Evolutionary conservation across 2,797 vertebrate species (phyloP), one percentile per base, ranked within the genome.

Genomic region (Ptychadena robeensis): DNA sequence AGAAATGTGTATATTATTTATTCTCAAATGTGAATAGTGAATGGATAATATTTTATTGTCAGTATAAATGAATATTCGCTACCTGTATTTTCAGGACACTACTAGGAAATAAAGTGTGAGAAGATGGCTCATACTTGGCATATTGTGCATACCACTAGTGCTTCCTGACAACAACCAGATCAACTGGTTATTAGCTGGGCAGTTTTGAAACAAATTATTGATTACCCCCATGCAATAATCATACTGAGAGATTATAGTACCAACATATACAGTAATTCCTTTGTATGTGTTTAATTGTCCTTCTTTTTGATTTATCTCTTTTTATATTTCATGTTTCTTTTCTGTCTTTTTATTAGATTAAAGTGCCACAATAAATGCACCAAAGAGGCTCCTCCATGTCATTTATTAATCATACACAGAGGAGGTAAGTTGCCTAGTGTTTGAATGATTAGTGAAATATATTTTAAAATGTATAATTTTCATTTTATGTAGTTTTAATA

Each of bases 331-430:
- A 6, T 67, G 44, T 44, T 35, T 35, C 31, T n/a, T 71, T 14
- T 86, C n/a, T 57, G 37, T 83, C 64, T 75, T 63, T 86, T 61
- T 30, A 2, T 69, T 80, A 99, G 98, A 94, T 94, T 99, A 95
- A 99, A 99, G 96, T 99, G 98, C 96, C 98, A 99, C 95, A 99
- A 99, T 94, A 99, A 99, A 97, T 99, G 98, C 95, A 99, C 97
- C 97, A 99, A 99, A 98, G 97, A 99, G 96, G 98, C 98, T 83
- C 97, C 98, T 11, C 97, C 98, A 85, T 99, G 98, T 91, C 98
- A 98, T 90, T 94, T 99, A 89, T 94, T 99, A 88, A 98, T 99
- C 91, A 97, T 99, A 91, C 97, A 98, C 89, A 93, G 97, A 82
- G 97, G 97, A 90, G 97, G 98, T 94, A 93, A 94, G 92, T 90